phyloP scores from a whole-genome alignment of 2,113 vertebrate genomes.

The Gavia stellata region DNA sequence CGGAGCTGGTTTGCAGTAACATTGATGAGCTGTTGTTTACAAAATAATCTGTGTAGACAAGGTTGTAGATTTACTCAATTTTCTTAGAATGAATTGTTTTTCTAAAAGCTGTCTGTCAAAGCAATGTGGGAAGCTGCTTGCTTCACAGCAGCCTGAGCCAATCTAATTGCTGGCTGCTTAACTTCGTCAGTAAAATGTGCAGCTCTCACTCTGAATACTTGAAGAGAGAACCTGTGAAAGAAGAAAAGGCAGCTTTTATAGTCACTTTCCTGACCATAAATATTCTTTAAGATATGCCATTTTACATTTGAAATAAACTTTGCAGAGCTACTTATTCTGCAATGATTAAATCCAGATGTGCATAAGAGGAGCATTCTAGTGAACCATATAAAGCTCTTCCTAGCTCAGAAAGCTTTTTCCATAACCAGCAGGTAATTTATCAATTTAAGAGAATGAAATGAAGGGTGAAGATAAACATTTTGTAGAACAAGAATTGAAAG shows the following conservation, averaged over 20 bases:
- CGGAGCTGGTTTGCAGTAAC: background rate
- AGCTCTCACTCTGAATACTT: background rate
- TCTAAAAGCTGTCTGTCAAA: background rate
- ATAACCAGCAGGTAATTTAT: conserved; percentile 49
- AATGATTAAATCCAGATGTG: conserved; percentile 55
- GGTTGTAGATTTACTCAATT: background rate
- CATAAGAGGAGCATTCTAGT: conserved; percentile 10
- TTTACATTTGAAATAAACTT: conserved; percentile 60
- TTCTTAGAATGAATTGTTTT: background rate
- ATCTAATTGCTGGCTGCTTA: background rate
- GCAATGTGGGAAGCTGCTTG: background rate
- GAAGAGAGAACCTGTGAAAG: background rate
- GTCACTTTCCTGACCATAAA: conserved; percentile 33
- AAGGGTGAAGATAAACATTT: conserved; percentile 64
- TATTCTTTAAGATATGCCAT: conserved; percentile 48
- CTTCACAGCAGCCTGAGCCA: background rate
- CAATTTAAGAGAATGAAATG: conserved; percentile 64
- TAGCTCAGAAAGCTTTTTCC: conserved; percentile 55
- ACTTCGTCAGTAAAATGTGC: background rate
- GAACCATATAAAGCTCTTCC: conserved; percentile 40
- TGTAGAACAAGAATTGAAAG: conserved; percentile 46
- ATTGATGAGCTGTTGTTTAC: background rate
- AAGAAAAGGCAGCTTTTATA: conserved; percentile 10
- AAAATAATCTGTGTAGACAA: background rate
- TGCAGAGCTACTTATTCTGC: conserved; percentile 39